A percentile compares a stretch with the other conserved stretches of the same genome.
phyloP scores from a whole-genome alignment of 2,888 invertebrate genomes.

The Drosophila setosimentum region DNA sequence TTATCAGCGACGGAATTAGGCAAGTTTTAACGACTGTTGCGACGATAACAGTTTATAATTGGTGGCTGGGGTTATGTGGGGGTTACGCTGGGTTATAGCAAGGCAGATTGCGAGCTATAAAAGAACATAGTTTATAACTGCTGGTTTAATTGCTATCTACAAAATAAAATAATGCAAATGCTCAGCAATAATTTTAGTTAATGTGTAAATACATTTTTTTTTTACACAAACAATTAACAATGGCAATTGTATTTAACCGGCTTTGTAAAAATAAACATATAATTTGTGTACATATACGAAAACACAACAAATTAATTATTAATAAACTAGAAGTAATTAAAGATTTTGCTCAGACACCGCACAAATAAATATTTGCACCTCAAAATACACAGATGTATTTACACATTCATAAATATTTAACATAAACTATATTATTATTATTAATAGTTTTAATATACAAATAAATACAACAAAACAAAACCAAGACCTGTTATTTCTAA shows the following conservation, averaged over 20 bases:
- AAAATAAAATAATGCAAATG: slow-evolving; percentile 25
- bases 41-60: slow-evolving; percentile 62
- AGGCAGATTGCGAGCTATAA: slow-evolving; percentile 32
- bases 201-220: not conserved
- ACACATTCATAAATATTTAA: not conserved
- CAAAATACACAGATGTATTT: not conserved
- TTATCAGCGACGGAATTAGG: slow-evolving; percentile 57
- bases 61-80: slow-evolving; percentile 20
- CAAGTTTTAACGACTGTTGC: slow-evolving; percentile 58
- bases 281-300: not conserved
- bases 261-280: not conserved
- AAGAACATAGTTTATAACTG: slow-evolving; percentile 65
- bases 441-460: not conserved
- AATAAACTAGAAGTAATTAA: not conserved
- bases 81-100: slow-evolving; percentile 20
- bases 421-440: not conserved
- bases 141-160: slow-evolving; percentile 32
- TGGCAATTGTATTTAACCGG: not conserved
- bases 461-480: not conserved
- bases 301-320: not conserved
- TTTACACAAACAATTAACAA: not conserved
- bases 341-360: not conserved
- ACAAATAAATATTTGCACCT: not conserved
- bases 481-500: not conserved
- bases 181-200: slow-evolving; percentile 37